Evolutionary conservation across 2,888 invertebrate species (phyloP), one percentile per base, ranked within the genome.

Genomic region (Idaea biselata): DNA sequence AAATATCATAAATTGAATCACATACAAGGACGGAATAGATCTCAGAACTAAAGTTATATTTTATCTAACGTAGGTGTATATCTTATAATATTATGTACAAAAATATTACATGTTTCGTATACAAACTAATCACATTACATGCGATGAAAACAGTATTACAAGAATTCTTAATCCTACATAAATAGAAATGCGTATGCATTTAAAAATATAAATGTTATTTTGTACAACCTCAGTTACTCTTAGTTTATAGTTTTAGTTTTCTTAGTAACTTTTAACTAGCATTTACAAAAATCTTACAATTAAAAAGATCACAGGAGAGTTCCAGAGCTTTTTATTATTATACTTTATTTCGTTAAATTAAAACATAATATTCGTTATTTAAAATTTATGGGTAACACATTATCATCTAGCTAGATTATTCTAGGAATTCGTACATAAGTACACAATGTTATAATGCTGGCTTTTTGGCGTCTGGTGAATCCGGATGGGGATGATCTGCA

Each of bases 231-330:
- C 63, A 63, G 53, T 64, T 60, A 67, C 55, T 62, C 64, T 63
- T 17, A 71, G 64, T 69, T 68, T 69, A 78, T 78, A 80, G 75
- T 81, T 80, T n/a, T n/a, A n/a, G n/a, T n/a, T n/a, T n/a, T n/a
- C n/a, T n/a, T n/a, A n/a, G n/a, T n/a, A 80, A 81, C 71, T 63
- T 67, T 73, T 67, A 62, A 69, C 75, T 79, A 82, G 68, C 68
- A 82, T 76, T 82, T 78, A 82, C 76, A 81, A 80, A 82, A 80
- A 74, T 74, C 81, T 83, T 84, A 86, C 78, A 80, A 79, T 86
- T 81, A 88, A 82, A 86, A 83, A 89, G 88, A 91, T 92, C 92
- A 92, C 92, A 92, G 92, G 86, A 87, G 88, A 91, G 92, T 91
- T 92, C 92, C 91, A 91, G 88, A 91, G 90, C 88, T 86, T 84